Evolutionary conservation across 2,888 invertebrate genomes (phyloP), one percentile per base, ranked within the genome.

Genomic region (Conus canariensis): DNA sequence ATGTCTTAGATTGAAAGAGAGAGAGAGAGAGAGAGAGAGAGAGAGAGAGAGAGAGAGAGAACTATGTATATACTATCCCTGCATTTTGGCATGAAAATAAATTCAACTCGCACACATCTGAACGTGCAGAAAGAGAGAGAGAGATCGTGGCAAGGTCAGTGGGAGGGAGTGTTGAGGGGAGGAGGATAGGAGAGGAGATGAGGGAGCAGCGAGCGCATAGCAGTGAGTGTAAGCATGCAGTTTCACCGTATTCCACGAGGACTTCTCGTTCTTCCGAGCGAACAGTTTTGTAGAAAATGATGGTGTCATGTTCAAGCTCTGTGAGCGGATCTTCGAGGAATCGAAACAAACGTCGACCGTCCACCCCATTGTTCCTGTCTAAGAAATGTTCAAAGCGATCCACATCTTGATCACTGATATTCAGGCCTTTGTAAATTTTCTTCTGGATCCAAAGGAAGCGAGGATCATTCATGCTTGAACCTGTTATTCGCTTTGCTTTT

Each of bases 231-330:
- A 45, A 58, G 19, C 59, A 58, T 9, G 12, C 60, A 64, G 1
- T 45, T 25, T 87, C 94, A 96, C 96, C 95, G 92, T 95, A 94
- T 94, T 95, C 95, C 60, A 96, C 95, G 94, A 96, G 95, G 74
- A 96, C 94, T 92, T 96, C 96, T 89, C 95, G 88, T 94, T 91
- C 89, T 82, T 89, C 90, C 77, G n/a, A 67, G 82, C 60, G 67
- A n/a, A n/a, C 16, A 10, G 56, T 45, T 87, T 77, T 90, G 91
- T 90, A 91, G 64, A 92, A 91, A 4, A 92, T 8, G 9, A 91
- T 80, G 10, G 82, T 45, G n/a, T 67, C 56, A 16, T 64, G 12
- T 16, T 64, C 16, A 16, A 14, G 16, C 8, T 90, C 86, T 14
- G 25, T n/a, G 7, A 90, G 87, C 0, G 90, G 85, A 1, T 90